Evolutionary conservation across 2,888 invertebrate species (phyloP).

Genomic region (Argyresthia goedartella): DNA sequence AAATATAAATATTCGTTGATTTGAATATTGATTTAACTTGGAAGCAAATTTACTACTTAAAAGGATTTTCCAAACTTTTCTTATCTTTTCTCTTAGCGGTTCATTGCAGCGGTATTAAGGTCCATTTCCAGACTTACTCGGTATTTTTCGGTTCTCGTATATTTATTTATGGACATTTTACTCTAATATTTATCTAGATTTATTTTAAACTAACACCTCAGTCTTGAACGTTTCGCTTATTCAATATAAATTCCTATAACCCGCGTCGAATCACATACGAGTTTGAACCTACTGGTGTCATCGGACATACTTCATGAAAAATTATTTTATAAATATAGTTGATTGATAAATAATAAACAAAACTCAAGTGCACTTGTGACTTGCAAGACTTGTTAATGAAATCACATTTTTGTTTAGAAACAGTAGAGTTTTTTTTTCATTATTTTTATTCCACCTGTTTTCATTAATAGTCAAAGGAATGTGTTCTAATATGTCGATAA

Average conservation of each 20-base stretch:
- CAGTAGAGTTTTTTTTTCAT: too few relatives aligned
- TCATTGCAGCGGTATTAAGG: background rate
- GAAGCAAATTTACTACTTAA: slow-evolving; percentile 33
- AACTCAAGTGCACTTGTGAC: too few relatives aligned
- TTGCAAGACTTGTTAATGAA: too few relatives aligned
- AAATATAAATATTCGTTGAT: slow-evolving; percentile 65
- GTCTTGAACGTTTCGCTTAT: slow-evolving; percentile 71
- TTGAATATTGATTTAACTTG: slow-evolving; percentile 23
- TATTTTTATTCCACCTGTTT: too few relatives aligned
- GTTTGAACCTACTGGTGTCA: too few relatives aligned
- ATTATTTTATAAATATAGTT: too few relatives aligned
- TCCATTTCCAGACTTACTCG: background rate
- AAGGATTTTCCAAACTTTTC: background rate
- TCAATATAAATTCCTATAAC: slow-evolving; percentile 62
- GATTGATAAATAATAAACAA: too few relatives aligned
- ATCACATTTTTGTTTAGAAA: too few relatives aligned
- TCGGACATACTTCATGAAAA: too few relatives aligned
- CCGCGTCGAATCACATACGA: slow-evolving; percentile 52
- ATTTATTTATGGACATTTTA: slow-evolving; percentile 60
- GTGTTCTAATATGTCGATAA: too few relatives aligned
- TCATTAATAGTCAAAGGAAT: too few relatives aligned
- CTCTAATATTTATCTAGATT: slow-evolving; percentile 62
- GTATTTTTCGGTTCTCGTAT: background rate
- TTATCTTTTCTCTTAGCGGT: background rate
- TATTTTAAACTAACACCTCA: slow-evolving; percentile 67